These are phyloP conservation scores for Pyrrhosoma nymphula DNA, from an alignment of 2,888 invertebrate species.

Conservation along the genomic window DNA sequence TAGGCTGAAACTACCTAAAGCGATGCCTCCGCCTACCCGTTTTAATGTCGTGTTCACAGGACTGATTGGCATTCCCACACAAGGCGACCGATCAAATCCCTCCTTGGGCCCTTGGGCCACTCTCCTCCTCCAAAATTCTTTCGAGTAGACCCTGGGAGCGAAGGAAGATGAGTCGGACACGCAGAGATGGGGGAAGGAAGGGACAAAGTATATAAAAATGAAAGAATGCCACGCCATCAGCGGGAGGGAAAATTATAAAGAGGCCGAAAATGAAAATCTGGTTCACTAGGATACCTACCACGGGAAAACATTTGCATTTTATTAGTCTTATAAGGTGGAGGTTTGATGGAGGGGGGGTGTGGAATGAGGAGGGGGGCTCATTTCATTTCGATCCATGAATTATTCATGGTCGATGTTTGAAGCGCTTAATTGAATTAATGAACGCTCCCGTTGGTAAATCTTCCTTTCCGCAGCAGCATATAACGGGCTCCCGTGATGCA, in stretches of 20 bases:
- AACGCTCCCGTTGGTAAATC: constrained; percentile 58
- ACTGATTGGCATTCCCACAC: not conserved
- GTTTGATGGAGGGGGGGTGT: not conserved
- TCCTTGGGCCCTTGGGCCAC: not conserved
- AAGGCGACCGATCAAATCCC: not conserved
- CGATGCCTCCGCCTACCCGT: too few relatives aligned
- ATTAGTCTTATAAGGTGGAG: too few relatives aligned
- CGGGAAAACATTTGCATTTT: constrained; percentile 67
- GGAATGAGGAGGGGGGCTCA: not conserved
- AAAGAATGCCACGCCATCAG: not conserved
- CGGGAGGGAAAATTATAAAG: constrained; percentile 13
- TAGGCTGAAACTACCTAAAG: too few relatives aligned
- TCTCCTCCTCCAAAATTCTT: not conserved
- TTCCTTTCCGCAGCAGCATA: constrained; percentile 57
- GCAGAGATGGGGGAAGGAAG: not conserved
- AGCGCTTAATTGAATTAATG: constrained; percentile 65
- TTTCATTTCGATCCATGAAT: constrained; percentile 59
- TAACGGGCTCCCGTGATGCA: constrained; percentile 58
- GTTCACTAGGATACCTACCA: constrained; percentile 54
- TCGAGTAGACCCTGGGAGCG: not conserved
- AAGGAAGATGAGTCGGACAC: not conserved
- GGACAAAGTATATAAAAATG: not conserved
- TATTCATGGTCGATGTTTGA: constrained; percentile 62
- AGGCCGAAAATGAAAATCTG: constrained; percentile 56
- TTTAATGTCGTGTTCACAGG: not conserved